Percentiles rank a stretch among this genome's conserved stretches.
Conservation (phyloP, 2,113 vertebrate genomes). For the Phylloscopus trochiloides region DNA sequence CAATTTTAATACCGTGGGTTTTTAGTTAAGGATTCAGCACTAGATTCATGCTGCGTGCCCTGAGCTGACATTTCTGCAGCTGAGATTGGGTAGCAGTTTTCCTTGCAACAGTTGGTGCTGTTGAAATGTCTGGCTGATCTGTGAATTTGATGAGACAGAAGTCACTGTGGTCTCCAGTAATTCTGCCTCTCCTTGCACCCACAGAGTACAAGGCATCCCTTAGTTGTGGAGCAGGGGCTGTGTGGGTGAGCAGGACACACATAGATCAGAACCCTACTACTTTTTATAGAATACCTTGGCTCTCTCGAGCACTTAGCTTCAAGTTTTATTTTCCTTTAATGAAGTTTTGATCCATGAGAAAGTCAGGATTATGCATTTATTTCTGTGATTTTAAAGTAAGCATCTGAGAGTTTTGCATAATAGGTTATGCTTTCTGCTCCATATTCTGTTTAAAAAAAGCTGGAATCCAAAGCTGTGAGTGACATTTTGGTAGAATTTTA, state of each 20-base stretch:
- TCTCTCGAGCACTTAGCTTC: neutral
- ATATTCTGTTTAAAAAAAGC: constrained; percentile 55
- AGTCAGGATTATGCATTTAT: neutral
- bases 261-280: neutral
- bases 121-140: constrained; percentile 55
- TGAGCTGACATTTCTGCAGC: constrained; percentile 42
- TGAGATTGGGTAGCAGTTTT: constrained; percentile 39
- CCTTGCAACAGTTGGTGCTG: constrained; percentile 55
- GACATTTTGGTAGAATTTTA: constrained; percentile 66
- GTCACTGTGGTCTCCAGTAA: constrained; percentile 12
- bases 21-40: constrained; percentile 42
- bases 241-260: neutral
- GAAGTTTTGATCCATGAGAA: neutral
- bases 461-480: constrained; percentile 53
- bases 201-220: neutral
- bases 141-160: constrained; percentile 57
- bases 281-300: neutral
- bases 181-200: constrained; percentile 26
- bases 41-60: constrained; percentile 25
- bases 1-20: neutral
- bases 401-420: constrained; percentile 59
- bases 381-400: constrained; percentile 43
- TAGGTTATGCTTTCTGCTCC: constrained; percentile 58
- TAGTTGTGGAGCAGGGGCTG: neutral
- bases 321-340: neutral